These are phyloP conservation scores for Hiodon tergisus DNA, from an alignment of 2,113 vertebrate genomes.

Conservation along the genomic window DNA sequence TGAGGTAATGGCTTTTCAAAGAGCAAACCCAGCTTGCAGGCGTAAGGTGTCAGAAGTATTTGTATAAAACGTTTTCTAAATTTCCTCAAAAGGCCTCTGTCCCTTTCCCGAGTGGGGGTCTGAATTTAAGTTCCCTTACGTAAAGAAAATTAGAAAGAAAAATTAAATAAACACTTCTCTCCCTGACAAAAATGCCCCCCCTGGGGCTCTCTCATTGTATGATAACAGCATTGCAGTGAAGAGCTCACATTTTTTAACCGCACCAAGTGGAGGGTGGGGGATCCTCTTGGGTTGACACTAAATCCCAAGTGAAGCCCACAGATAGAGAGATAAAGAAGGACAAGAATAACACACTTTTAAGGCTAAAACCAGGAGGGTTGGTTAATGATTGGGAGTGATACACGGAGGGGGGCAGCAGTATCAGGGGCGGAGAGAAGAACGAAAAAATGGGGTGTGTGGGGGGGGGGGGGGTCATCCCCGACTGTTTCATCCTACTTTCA, in stretches of 20 bases:
- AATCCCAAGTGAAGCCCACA: not conserved
- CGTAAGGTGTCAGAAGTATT: conserved; percentile 66
- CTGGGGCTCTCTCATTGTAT: conserved; percentile 33
- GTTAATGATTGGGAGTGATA: not conserved
- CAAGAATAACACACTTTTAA: not conserved
- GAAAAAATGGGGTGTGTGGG: not conserved
- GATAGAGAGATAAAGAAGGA: not conserved
- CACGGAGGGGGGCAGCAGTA: not conserved
- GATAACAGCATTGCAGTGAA: conserved; percentile 56
- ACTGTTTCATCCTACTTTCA: not conserved
- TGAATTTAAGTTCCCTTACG: conserved; percentile 50
- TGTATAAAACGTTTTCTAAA: conserved; percentile 63
- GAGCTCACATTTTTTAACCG: conserved; percentile 26
- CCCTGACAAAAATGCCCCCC: conserved; percentile 20
- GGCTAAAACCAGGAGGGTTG: not conserved
- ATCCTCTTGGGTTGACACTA: not conserved
- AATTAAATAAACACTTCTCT: conserved; percentile 65
- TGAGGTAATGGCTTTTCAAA: conserved; percentile 38
- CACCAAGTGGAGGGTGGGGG: not conserved
- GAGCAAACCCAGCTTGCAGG: conserved; percentile 46
- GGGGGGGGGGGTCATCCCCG: not conserved
- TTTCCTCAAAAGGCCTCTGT: conserved; percentile 54
- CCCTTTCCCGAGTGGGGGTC: conserved; percentile 42
- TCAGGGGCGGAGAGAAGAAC: not conserved
- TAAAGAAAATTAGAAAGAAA: conserved; percentile 50